phyloP scores from a whole-genome alignment of 2,888 invertebrate genomes.

The Palloptera scutellata region DNA sequence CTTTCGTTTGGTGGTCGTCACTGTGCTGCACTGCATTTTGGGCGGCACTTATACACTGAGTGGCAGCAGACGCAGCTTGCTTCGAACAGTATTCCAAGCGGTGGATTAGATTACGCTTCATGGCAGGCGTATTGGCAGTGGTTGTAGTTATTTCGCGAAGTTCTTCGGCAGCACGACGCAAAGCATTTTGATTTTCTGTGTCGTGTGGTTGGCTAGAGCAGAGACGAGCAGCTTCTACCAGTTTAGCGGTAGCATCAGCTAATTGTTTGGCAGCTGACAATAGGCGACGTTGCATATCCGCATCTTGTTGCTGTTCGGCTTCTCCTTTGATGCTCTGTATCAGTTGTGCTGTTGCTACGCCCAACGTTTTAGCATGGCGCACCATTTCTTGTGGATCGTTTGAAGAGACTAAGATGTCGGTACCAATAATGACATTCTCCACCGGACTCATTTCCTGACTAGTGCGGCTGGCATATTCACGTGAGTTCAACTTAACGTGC shows the following conservation, averaged over 20 bases:
- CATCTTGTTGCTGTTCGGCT: constrained; percentile 86
- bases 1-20: constrained; percentile 67
- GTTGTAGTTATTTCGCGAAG: constrained; percentile 89
- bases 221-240: constrained; percentile 95
- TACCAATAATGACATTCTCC: constrained; percentile 88
- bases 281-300: constrained; percentile 87
- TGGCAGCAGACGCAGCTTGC: constrained; percentile 86
- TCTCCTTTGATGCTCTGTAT: constrained; percentile 96
- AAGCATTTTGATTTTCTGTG: constrained; percentile 80
- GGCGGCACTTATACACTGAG: constrained; percentile 89
- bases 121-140: constrained; percentile 79
- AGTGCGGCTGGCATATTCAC: constrained; percentile 71
- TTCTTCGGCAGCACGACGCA: constrained; percentile 91
- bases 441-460: constrained; percentile 82
- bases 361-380: constrained; percentile 86
- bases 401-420: constrained; percentile 86
- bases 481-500: constrained; percentile 81
- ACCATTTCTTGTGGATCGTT: constrained; percentile 95
- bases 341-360: constrained; percentile 92
- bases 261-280: constrained; percentile 93
- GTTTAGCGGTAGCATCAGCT: constrained; percentile 95
- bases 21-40: constrained; percentile 81
- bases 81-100: constrained; percentile 78
- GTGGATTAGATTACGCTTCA: constrained; percentile 76
- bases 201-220: constrained; percentile 90